Conservation (phyloP, 2,113 vertebrate species). For the Gopherus flavomarginatus region DNA sequence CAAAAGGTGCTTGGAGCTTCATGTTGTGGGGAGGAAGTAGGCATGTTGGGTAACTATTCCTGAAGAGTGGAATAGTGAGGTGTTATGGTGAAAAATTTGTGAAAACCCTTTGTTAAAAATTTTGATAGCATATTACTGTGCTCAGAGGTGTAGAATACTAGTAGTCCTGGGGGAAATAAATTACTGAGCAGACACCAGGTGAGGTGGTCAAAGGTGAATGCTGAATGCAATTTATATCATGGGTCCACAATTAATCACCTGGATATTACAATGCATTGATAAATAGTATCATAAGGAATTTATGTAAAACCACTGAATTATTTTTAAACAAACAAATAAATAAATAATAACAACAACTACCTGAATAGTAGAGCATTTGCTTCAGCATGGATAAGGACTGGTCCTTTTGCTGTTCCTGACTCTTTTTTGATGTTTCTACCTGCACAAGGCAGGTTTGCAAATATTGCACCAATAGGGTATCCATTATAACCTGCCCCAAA, state of each 20-base stretch:
- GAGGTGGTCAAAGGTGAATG: neutral
- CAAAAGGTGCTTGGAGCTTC: neutral
- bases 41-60: neutral
- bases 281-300: neutral
- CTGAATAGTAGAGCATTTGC: slow-evolving; percentile 29
- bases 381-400: slow-evolving; percentile 39
- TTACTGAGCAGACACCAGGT: neutral
- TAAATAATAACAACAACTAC: neutral
- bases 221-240: neutral
- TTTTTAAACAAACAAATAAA: neutral
- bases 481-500: slow-evolving; percentile 47
- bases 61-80: neutral
- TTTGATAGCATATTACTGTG: neutral
- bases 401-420: neutral
- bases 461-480: slow-evolving; percentile 23
- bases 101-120: neutral
- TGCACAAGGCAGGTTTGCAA: neutral
- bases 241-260: neutral
- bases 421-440: fast-evolving
- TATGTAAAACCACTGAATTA: neutral
- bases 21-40: neutral
- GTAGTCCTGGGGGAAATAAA: neutral
- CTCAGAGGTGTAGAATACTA: neutral
- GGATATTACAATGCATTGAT: neutral
- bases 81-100: neutral